Evolutionary conservation across 2,888 invertebrate genomes (phyloP).

Genomic region (Dinocampus coccinellae): DNA sequence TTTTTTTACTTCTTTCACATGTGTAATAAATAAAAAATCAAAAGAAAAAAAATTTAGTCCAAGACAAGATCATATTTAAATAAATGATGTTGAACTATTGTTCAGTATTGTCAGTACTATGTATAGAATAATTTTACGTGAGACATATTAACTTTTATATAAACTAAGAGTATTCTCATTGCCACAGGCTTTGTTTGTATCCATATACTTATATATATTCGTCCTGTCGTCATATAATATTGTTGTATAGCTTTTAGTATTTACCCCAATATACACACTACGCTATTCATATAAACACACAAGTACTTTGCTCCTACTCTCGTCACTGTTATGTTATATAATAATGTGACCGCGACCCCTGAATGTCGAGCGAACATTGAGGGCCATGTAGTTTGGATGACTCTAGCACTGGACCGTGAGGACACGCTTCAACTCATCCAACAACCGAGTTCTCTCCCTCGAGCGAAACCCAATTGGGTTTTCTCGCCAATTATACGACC

Average conservation of each 20-base stretch:
- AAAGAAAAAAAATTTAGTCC: too few species aligned
- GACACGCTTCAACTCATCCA: constrained; percentile 41
- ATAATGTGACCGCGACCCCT: constrained; percentile 12
- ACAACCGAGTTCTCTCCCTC: constrained; percentile 35
- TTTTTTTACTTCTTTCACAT: too few species aligned
- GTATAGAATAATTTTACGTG: too few species aligned
- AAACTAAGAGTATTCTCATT: not conserved
- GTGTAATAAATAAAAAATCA: too few species aligned
- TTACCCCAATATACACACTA: not conserved
- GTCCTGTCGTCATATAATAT: not conserved
- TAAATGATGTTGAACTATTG: too few species aligned
- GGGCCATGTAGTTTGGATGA: constrained; percentile 12
- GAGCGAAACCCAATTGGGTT: constrained; percentile 47
- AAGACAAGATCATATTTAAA: too few species aligned
- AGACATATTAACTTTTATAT: too few species aligned
- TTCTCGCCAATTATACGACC: constrained; percentile 51
- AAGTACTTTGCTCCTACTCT: not conserved
- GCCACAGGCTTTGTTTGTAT: not conserved
- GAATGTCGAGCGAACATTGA: constrained; percentile 16
- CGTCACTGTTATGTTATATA: constrained; percentile 1
- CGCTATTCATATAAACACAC: not conserved
- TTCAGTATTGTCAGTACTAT: too few species aligned
- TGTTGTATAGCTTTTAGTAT: not conserved
- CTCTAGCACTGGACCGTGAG: constrained; percentile 36
- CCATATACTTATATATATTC: not conserved